Evolutionary conservation across 2,113 vertebrate genomes (phyloP), one percentile per base, ranked within the genome.

Genomic region (Sylvilagus bachmani): DNA sequence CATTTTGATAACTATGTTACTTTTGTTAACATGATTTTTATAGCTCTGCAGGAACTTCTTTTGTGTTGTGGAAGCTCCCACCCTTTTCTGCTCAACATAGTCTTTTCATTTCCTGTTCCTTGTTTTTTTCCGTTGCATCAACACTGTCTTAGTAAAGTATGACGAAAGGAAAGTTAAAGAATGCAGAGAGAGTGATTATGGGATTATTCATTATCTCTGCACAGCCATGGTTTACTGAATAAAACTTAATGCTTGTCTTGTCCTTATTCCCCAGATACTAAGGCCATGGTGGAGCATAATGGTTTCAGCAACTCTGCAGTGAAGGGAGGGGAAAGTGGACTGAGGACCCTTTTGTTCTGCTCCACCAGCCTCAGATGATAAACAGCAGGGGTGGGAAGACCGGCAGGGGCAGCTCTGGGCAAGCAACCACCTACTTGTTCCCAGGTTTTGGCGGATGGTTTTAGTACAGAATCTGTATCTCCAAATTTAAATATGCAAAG

Each of bases 401-500:
- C 27, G 38, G 38, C 9, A 0, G 67, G 21, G 3, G 55, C 51
- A 87, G 22, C 9, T 10, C 1, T 10, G 44, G 53, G 10, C 29
- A 85, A 66, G 66, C 53, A 7, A 55, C 13, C 64, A n/a, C 9
- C 44, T 27, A 33, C 6, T 86, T 84, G 36, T 4, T 80, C 16
- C 24, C 69, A 0, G 44, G 38, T 66, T 44, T 81, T 86, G 27
- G 51, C 31, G 12, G 33, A 5, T 27, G 22, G 51, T 79, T 91
- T 25, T 62, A 61, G 36, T n/a, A 95, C 75, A 78, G 75, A 86
- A 85, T 29, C 53, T 6, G 2, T 88, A 31, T 64, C 16, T 82
- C 33, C n/a, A 94, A 84, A 96, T 94, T 21, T 93, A 70, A 90
- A 92, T 95, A 61, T 71, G 25, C 88, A 58, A 6, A 83, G 14